Evolutionary conservation across 2,888 invertebrate species (phyloP), one percentile per base, ranked within the genome.

Genomic region (Ferrisia virgata): DNA sequence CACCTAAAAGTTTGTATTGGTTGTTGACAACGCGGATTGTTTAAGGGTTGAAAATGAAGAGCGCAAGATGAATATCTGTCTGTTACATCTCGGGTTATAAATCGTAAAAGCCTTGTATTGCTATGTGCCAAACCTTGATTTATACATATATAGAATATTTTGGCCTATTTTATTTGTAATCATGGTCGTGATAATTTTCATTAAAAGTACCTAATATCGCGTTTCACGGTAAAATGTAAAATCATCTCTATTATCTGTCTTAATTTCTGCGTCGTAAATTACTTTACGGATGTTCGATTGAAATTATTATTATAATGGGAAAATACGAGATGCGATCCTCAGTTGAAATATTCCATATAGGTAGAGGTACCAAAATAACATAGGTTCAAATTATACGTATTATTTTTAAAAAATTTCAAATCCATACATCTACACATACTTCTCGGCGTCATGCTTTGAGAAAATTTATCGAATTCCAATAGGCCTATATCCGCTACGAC

Each of bases 31-130:
- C 15, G 40, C 40, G 36, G 79, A 25, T 39, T 25, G 40, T 79
- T 9, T 13, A 47, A 53, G 81, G 58, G 22, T 33, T 25, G 81
- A 81, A 81, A 81, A 81, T 64, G 81, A 81, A 81, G 64, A 58
- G 18, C 64, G 53, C 53, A 64, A 81, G 81, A 81, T 81, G 81
- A 81, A 81, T 81, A 81, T 81, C 81, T 81, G 81, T 81, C 81
- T 53, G 81, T 64, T 81, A 81, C 81, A 81, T 81, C 36, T 81
- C 81, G 58, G 81, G 81, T 58, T 81, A 58, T 81, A 81, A 81
- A 81, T 81, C 39, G 58, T 58, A 22, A 64, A 36, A 81, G 36
- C 64, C 31, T 81, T 81, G 64, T 81, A 64, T 64, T 58, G 81
- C 81, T 64, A 53, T 36, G 81, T 64, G 81, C 64, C 81, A 81